Evolutionary conservation across 2,113 vertebrate genomes (phyloP).

Genomic region (Corythoichthys haematopterus): DNA sequence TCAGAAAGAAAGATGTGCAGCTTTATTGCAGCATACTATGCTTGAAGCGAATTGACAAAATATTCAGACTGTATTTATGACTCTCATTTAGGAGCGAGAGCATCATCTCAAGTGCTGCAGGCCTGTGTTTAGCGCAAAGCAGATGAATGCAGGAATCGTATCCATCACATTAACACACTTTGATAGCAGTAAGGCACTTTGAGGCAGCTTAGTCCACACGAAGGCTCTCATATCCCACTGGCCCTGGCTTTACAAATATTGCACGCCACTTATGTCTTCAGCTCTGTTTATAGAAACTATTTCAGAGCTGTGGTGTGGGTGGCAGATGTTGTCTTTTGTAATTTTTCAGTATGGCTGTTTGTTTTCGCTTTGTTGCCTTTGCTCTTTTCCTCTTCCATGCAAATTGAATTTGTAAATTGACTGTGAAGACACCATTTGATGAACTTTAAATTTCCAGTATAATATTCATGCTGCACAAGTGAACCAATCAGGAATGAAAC

Average conservation of each 20-base stretch:
- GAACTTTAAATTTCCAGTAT: neutral
- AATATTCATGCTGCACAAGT: neutral
- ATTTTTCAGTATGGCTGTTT: constrained; percentile 19
- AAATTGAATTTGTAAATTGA: constrained; percentile 1
- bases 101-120: constrained; percentile 29
- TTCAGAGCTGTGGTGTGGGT: constrained; percentile 2
- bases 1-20: neutral
- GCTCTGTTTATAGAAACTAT: constrained; percentile 23
- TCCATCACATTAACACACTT: constrained; percentile 51
- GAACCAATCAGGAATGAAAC: neutral
- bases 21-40: constrained; percentile 19
- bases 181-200: constrained; percentile 51
- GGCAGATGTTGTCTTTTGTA: constrained; percentile 17
- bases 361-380: constrained; percentile 13
- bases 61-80: constrained; percentile 28
- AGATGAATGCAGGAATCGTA: constrained; percentile 47
- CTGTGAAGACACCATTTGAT: neutral
- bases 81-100: constrained; percentile 21
- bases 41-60: constrained; percentile 13
- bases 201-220: constrained; percentile 41
- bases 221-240: constrained; percentile 32
- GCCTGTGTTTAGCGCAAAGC: constrained; percentile 32
- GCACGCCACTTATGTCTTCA: constrained; percentile 21
- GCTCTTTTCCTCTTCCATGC: neutral
- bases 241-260: constrained; percentile 9